phyloP scores from a whole-genome alignment of 2,888 invertebrate genomes.

The Acrocyrtus sp. region DNA sequence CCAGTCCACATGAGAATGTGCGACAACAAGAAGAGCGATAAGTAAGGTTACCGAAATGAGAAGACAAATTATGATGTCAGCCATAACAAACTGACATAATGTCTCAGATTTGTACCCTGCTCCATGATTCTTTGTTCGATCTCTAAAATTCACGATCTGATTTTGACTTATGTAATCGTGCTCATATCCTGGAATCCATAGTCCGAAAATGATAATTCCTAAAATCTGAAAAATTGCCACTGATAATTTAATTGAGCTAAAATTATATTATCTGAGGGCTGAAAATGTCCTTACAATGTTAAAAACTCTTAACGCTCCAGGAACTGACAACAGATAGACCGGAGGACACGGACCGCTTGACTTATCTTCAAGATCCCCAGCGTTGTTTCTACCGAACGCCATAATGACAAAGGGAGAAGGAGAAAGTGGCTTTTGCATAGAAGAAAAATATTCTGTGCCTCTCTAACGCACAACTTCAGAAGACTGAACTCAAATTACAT shows the following conservation, averaged over 20 bases:
- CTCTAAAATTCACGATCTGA: constrained; percentile 24
- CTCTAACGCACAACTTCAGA: too few relatives aligned
- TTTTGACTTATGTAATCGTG: constrained; percentile 22
- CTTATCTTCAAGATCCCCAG: too few relatives aligned
- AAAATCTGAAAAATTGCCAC: constrained; percentile 11
- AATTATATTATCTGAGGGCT: background rate
- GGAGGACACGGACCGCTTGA: background rate
- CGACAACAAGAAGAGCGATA: constrained; percentile 8
- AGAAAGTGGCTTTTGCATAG: too few relatives aligned
- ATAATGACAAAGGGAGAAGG: too few relatives aligned
- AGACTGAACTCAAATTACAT: too few relatives aligned
- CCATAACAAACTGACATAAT: constrained; percentile 29
- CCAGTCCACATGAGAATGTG: constrained; percentile 32
- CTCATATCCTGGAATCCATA: constrained; percentile 39
- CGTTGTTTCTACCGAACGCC: too few relatives aligned
- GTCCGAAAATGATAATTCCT: constrained; percentile 1
- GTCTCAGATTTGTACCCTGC: constrained; percentile 35
- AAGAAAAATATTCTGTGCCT: too few relatives aligned
- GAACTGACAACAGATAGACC: constrained; percentile 13
- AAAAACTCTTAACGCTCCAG: constrained; percentile 20
- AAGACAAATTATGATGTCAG: constrained; percentile 17
- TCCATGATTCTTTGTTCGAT: constrained; percentile 18
- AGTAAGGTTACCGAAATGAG: constrained; percentile 8
- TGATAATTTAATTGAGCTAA: background rate
- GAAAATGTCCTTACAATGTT: constrained; percentile 27